phyloP scores from a whole-genome alignment of 1,140 invertebrate species.

The Orchestia grillus region DNA sequence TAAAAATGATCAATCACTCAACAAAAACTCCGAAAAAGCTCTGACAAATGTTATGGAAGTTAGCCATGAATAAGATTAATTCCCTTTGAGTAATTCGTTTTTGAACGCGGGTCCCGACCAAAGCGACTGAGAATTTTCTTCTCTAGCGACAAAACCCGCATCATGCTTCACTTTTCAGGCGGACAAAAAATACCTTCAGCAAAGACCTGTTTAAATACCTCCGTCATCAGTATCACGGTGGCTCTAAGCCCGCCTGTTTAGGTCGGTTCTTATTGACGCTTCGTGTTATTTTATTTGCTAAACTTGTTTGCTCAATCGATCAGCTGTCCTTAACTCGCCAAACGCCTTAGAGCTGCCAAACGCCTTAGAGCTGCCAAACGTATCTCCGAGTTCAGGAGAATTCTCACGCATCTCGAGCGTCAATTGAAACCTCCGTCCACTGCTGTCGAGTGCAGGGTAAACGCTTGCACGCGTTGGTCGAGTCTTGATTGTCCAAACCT shows the following conservation, averaged over 20 bases:
- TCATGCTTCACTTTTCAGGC: background rate
- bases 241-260: background rate
- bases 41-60: background rate
- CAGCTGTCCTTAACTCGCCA: background rate
- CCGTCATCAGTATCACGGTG: background rate
- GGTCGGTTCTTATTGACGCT: background rate
- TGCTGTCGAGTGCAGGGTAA: background rate
- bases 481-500: background rate
- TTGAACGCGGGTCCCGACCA: background rate
- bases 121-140: background rate
- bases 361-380: background rate
- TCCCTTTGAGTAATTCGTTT: background rate
- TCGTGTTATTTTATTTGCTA: background rate
- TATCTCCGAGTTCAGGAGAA: slow-evolving; percentile 14
- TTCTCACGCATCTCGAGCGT: slow-evolving; percentile 36
- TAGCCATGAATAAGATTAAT: background rate
- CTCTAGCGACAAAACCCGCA: background rate
- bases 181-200: background rate
- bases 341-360: background rate
- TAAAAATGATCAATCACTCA: background rate
- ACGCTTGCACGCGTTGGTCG: background rate
- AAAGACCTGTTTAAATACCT: slow-evolving; percentile 2
- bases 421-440: background rate
- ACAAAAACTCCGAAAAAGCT: background rate
- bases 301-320: slow-evolving; percentile 33